These are phyloP conservation scores for Scaptomyza reducta DNA, from an alignment of 2,888 invertebrate genomes.

Conservation along the genomic window DNA sequence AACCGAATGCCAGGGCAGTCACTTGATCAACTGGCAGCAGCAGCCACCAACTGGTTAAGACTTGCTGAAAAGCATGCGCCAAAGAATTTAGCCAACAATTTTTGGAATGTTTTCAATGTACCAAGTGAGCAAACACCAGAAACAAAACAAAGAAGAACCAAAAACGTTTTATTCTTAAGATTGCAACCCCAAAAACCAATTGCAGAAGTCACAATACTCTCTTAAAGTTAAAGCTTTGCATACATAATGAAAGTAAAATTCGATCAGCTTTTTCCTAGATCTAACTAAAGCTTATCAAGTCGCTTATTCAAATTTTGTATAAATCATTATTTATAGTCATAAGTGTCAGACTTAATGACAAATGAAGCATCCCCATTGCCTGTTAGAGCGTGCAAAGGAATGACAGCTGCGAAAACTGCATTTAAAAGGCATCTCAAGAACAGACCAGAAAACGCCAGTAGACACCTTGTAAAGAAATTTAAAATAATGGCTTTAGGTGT, in stretches of 20 bases:
- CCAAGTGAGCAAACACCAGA: constrained; percentile 71
- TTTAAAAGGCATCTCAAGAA: constrained; percentile 1
- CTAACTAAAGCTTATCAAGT: not conserved
- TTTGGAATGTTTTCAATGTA: constrained; percentile 77
- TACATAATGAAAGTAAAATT: not conserved
- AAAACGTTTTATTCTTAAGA: constrained; percentile 22
- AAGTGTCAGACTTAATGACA: not conserved
- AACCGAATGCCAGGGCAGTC: constrained; percentile 50
- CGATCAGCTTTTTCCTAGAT: no score
- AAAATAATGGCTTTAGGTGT: not conserved
- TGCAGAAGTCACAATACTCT: constrained; percentile 16
- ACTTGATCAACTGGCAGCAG: constrained; percentile 67
- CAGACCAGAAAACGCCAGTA: constrained; percentile 1
- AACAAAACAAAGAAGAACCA: constrained; percentile 36
- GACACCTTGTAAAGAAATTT: not conserved
- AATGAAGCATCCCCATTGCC: not conserved
- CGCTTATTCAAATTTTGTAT: not conserved
- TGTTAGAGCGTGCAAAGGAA: constrained; percentile 11
- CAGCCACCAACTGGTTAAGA: constrained; percentile 67
- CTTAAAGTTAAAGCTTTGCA: not conserved
- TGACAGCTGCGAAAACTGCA: constrained; percentile 5
- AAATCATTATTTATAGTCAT: not conserved
- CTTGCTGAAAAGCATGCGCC: constrained; percentile 76
- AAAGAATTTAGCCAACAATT: constrained; percentile 76
- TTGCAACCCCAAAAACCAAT: not conserved